These are phyloP conservation scores for Pandemis heparana DNA, from an alignment of 2,888 invertebrate genomes.

Conservation along the genomic window DNA sequence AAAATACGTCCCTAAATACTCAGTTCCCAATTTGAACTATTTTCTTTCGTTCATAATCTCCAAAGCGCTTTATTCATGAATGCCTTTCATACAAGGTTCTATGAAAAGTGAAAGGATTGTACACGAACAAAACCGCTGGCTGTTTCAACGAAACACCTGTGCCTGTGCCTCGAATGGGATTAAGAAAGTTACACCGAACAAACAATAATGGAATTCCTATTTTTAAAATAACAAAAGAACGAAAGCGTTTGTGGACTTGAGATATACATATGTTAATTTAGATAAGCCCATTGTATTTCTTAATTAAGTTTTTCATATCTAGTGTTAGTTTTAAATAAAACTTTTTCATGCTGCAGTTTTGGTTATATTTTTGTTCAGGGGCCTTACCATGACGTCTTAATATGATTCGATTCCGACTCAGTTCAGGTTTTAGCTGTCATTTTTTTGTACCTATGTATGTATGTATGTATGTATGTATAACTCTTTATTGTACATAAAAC, in stretches of 20 bases:
- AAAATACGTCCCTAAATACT: too few species aligned
- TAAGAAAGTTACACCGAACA: conserved; percentile 14
- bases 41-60: not conserved
- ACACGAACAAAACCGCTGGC: conserved; percentile 11
- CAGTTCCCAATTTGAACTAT: too few species aligned
- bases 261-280: conserved; percentile 4
- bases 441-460: too few species aligned
- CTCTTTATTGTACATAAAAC: too few species aligned
- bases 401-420: too few species aligned
- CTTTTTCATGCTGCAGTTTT: too few species aligned
- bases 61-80: conserved; percentile 12
- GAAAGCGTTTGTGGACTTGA: conserved; percentile 21
- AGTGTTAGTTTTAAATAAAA: not conserved
- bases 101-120: conserved; percentile 32
- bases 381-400: too few species aligned
- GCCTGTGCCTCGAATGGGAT: not conserved
- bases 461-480: too few species aligned
- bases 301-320: conserved; percentile 8
- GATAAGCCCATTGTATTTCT: conserved; percentile 8
- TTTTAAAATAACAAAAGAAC: conserved; percentile 2
- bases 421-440: too few species aligned
- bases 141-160: conserved; percentile 14
- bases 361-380: too few species aligned
- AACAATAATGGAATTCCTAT: conserved; percentile 10
- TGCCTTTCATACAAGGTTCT: conserved; percentile 8